A percentile compares a stretch with the other conserved stretches of the same genome.
Evolutionary conservation across 2,113 vertebrate species (phyloP).

Genomic region (Microcebus griseorufus): DNA sequence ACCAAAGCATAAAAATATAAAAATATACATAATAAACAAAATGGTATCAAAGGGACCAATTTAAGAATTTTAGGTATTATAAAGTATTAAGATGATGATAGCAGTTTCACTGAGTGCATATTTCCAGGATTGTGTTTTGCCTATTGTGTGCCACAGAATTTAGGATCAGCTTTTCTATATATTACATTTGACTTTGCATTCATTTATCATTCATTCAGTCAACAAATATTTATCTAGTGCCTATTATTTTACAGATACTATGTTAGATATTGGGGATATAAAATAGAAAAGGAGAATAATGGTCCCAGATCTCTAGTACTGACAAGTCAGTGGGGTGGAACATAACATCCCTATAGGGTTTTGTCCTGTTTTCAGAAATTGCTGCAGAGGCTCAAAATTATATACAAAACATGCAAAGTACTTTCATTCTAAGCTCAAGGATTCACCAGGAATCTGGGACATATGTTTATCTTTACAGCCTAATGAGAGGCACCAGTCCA

Average conservation of each 20-base stretch:
- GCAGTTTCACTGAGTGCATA: background rate
- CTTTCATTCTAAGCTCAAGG: background rate
- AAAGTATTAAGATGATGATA: background rate
- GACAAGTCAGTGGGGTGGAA: background rate
- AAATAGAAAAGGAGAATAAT: background rate
- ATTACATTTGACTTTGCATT: constrained; percentile 5
- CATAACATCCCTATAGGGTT: background rate
- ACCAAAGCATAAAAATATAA: constrained; percentile 7
- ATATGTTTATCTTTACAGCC: background rate
- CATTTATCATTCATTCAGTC: background rate
- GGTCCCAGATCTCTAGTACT: background rate
- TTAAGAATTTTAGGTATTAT: background rate
- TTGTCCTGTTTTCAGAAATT: background rate
- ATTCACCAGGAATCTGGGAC: background rate
- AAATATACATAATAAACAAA: constrained; percentile 34
- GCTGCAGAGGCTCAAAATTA: background rate
- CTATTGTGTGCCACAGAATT: background rate
- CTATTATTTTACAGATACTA: background rate
- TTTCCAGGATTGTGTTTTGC: background rate
- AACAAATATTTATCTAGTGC: background rate
- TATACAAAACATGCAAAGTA: background rate
- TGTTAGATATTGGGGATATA: background rate
- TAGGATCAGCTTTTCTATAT: background rate
- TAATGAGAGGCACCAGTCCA: background rate
- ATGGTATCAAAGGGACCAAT: constrained; percentile 23